Evolutionary conservation across 2,113 vertebrate genomes (phyloP).

Genomic region (Ailurus styani): DNA sequence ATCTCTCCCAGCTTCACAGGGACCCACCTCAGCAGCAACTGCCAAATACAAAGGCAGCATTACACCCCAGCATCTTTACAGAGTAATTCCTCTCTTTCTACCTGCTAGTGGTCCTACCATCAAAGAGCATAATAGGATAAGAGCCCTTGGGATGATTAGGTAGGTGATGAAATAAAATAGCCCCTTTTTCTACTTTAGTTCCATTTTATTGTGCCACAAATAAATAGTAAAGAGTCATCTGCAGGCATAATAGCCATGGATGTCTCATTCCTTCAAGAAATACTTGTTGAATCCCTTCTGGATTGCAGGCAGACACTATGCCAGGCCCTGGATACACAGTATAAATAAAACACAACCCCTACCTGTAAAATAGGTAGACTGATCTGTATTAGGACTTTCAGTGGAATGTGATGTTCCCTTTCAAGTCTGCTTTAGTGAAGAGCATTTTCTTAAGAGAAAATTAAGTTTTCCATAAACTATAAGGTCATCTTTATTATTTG

Average conservation of each 20-base stretch:
- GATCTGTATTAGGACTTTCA: background rate
- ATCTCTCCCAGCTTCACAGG: background rate
- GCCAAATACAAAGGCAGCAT: background rate
- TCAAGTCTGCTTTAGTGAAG: background rate
- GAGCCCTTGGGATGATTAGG: background rate
- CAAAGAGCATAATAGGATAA: background rate
- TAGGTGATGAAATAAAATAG: conserved; percentile 1
- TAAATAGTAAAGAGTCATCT: background rate
- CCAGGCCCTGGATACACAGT: background rate
- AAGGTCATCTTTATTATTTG: background rate
- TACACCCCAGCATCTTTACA: background rate
- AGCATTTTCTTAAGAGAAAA: background rate
- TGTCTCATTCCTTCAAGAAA: background rate
- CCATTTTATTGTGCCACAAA: background rate
- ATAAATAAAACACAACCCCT: background rate
- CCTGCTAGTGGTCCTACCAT: background rate
- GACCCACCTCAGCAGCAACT: background rate
- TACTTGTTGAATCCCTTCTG: background rate
- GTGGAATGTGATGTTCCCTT: background rate
- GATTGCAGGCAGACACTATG: background rate
- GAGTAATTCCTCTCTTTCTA: background rate
- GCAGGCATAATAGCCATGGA: background rate
- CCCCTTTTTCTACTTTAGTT: background rate
- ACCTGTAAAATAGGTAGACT: background rate
- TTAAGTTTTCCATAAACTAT: background rate